Conservation (phyloP, 2,113 vertebrate genomes). For the Maccullochella peelii region DNA sequence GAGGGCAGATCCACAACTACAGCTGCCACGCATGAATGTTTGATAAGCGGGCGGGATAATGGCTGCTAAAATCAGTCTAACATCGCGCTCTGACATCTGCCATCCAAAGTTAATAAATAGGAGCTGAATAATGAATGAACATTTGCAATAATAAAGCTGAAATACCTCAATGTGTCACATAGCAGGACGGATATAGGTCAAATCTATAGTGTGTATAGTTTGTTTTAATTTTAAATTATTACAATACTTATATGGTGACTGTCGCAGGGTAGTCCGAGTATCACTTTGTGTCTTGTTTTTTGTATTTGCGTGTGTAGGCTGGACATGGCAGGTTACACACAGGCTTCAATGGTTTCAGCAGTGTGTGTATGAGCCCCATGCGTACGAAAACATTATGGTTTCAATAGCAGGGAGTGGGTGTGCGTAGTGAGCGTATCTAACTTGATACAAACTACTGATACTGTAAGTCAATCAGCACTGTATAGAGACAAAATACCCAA, state of each 20-base stretch:
- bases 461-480: conserved; percentile 33
- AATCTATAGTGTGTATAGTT: not conserved
- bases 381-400: conserved; percentile 67
- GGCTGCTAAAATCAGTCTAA: conserved; percentile 90
- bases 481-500: not conserved
- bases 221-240: not conserved
- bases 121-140: conserved; percentile 88
- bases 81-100: conserved; percentile 96
- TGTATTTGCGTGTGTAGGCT: conserved; percentile 10
- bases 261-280: not conserved
- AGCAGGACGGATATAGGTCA: conserved; percentile 37
- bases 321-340: conserved; percentile 31
- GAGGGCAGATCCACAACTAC: conserved; percentile 85
- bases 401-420: conserved; percentile 57
- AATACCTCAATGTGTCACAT: not conserved
- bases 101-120: conserved; percentile 89
- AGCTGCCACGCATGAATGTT: conserved; percentile 97
- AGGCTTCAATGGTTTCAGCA: conserved; percentile 43
- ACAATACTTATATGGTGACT: not conserved
- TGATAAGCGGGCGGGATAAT: conserved; percentile 93
- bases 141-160: conserved; percentile 26
- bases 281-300: not conserved
- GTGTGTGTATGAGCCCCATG: conserved; percentile 34
- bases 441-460: conserved; percentile 54
- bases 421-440: conserved; percentile 49